Conservation (phyloP, 2,888 invertebrate genomes). For the Tanypteryx hageni region DNA sequence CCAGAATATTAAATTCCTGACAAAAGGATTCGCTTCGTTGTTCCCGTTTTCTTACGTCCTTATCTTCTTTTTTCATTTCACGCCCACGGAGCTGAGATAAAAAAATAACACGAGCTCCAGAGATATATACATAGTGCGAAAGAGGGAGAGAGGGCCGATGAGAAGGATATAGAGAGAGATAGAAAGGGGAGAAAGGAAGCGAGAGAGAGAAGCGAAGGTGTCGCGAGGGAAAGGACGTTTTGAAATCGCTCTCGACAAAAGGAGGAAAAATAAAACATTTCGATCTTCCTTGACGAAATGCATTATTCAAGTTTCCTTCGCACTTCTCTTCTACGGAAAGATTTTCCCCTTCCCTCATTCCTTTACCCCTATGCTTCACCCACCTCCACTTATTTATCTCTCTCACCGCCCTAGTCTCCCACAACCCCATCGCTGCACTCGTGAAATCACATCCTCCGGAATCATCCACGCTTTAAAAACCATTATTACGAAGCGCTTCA, state of each 20-base stretch:
- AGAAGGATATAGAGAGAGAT: no score
- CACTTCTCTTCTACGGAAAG: not conserved
- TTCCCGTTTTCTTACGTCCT: not conserved
- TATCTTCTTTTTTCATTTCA: not conserved
- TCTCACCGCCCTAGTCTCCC: not conserved
- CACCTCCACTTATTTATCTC: not conserved
- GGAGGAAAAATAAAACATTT: not conserved
- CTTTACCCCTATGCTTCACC: not conserved
- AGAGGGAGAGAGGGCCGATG: no score
- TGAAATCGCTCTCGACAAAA: constrained; percentile 19
- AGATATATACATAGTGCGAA: constrained; percentile 1
- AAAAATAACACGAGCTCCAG: not conserved
- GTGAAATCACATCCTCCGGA: no score
- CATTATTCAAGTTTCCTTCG: not conserved
- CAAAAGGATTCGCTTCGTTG: constrained; percentile 13
- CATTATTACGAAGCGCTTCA: no score
- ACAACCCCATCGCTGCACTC: no score
- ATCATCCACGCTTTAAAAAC: no score
- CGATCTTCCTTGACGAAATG: not conserved
- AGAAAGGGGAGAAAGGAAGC: not conserved
- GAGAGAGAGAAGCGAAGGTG: not conserved
- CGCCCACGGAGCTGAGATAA: constrained; percentile 9
- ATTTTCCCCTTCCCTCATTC: not conserved
- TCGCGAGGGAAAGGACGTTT: not conserved
- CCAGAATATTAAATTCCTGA: not conserved